Evolutionary conservation across 1,140 invertebrate species (phyloP).

Genomic region (Proales similis): DNA sequence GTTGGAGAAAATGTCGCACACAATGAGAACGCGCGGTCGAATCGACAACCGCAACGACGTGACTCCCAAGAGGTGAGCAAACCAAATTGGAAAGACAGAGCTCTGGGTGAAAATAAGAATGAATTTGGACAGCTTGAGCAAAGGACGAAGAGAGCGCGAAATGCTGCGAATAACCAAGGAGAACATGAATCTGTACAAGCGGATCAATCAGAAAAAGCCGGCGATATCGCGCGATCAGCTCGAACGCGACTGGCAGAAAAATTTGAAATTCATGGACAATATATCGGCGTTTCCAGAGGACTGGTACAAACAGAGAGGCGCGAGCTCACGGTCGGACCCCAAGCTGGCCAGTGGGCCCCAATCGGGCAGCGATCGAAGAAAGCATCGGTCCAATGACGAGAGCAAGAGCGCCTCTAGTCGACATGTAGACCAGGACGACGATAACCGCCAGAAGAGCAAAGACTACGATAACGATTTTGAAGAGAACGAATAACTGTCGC

Average conservation of each 20-base stretch:
- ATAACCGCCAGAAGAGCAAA: neutral
- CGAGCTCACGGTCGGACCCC: constrained; percentile 14
- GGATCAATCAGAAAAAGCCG: constrained; percentile 46
- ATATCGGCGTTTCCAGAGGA: constrained; percentile 51
- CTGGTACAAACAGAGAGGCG: constrained; percentile 46
- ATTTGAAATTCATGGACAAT: constrained; percentile 50
- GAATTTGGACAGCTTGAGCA: constrained; percentile 44
- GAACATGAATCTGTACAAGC: constrained; percentile 47
- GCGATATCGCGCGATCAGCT: constrained; percentile 47
- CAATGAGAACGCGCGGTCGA: constrained; percentile 48
- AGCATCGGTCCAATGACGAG: neutral
- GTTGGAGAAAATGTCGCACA: constrained; percentile 51
- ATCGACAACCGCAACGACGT: constrained; percentile 50
- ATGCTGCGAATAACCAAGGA: constrained; percentile 46
- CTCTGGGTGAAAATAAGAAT: neutral
- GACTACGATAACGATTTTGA: constrained; percentile 22
- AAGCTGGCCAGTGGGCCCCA: neutral
- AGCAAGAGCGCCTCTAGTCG: too few species aligned
- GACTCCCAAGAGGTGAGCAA: constrained; percentile 47
- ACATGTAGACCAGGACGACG: too few species aligned
- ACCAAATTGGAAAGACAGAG: neutral
- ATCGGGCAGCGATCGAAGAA: constrained; percentile 26
- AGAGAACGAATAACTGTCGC: constrained; percentile 3
- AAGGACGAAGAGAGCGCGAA: constrained; percentile 48
- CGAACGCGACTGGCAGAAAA: constrained; percentile 47